Conservation (phyloP, 2,797 vertebrate genomes). For the Lepus oiostolus region DNA sequence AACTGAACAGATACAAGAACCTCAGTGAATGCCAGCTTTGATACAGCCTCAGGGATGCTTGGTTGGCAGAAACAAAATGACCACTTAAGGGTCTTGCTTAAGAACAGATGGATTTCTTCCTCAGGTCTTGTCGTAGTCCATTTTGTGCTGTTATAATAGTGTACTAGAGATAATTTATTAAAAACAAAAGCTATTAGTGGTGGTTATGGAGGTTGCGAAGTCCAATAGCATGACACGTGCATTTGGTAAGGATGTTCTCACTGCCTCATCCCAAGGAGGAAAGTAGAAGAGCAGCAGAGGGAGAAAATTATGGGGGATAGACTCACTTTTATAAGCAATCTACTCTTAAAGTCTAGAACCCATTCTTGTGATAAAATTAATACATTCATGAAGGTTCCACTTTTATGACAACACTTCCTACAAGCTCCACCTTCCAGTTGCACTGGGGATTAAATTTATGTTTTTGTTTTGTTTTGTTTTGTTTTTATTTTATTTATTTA, state of each 20-base stretch:
- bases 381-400: background rate
- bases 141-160: background rate
- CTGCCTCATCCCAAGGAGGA: background rate
- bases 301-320: background rate
- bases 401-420: background rate
- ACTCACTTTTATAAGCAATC: background rate
- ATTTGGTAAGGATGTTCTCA: background rate
- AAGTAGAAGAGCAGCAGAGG: background rate
- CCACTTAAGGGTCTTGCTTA: background rate
- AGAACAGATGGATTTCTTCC: background rate
- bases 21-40: background rate
- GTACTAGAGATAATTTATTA: background rate
- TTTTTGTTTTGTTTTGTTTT: no score
- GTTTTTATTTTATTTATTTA: no score
- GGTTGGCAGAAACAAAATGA: background rate
- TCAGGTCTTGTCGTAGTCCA: background rate
- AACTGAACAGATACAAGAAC: conserved; percentile 33
- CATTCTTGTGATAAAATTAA: background rate
- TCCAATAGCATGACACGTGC: background rate
- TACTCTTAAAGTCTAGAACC: background rate
- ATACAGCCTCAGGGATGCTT: background rate
- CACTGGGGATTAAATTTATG: background rate
- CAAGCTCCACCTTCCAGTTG: background rate
- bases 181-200: background rate
- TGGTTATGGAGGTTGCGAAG: fast-evolving